Base-by-base conservation (phyloP, 1,140 invertebrate genomes). In the Eupristina koningsbergeri region DNA sequence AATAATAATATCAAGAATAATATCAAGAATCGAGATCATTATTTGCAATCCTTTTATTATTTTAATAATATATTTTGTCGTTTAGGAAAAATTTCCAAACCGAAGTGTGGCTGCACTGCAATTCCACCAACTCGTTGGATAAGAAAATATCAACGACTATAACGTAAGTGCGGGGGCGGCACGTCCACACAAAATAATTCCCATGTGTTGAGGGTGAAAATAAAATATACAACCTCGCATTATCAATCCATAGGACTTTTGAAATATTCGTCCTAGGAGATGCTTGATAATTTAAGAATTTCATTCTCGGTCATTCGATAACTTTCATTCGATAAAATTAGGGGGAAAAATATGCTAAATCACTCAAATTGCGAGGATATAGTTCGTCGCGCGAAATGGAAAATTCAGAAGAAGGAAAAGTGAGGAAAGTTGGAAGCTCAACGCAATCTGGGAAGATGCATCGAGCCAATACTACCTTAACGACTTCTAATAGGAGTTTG, bases 401-500 rank as follows among this genome's bases (percentile, higher is more conserved):
- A 78, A 85, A 77, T 78, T 80, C 81, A 29, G 29, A 77, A 50
- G 29, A 41, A 26, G 8, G 36, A 22, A 22, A 71, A 41, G 74
- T 17, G 64, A 75, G 67, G 77, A 83, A 83, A 83, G 81, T 83
- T 83, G 19, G 17, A 26, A 58, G 31, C n/a, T 58, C 45, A 39
- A 31, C 39, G 83, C 77, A 80, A 84, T 84, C 61, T 45, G 8
- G 83, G 86, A 88, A 91, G 89, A 91, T 87, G 90, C 90, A 91
- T 91, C 88, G 89, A 90, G 86, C 89, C 91, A 91, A 80, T 91
- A 91, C 88, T 88, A 88, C 89, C 89, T 90, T 91, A 91, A 91
- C 89, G 90, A 91, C 89, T 89, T 90, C 89, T 91, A 91, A 91
- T 91, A 89, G 90, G 89, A 91, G 89, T 91, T 91, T 87, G 89